phyloP scores from a whole-genome alignment of 53 echinoderm and acorn worm species.

The Holothuria leucospilota region DNA sequence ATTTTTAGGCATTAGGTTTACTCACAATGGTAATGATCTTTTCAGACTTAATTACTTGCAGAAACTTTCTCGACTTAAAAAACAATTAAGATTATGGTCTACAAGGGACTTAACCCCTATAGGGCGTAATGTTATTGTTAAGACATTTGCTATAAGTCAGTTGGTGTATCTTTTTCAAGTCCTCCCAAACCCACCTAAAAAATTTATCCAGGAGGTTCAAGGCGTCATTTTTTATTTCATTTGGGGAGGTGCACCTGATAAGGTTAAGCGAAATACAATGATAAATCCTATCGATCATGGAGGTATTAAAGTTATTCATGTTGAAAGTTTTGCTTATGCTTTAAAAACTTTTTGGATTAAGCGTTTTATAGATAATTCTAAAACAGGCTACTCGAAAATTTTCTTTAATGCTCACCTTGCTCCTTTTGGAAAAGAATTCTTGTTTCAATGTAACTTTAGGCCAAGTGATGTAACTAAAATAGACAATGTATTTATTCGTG shows the following conservation, averaged over 20 bases:
- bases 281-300: conserved; percentile 19
- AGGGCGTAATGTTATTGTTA: too few relatives aligned
- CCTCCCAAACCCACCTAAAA: too few relatives aligned
- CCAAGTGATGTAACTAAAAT: background rate
- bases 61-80: background rate
- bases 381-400: too few relatives aligned
- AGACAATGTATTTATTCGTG: background rate
- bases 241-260: background rate
- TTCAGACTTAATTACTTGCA: too few relatives aligned
- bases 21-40: conserved; percentile 17
- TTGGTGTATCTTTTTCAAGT: too few relatives aligned
- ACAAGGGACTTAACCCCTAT: too few relatives aligned
- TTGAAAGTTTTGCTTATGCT: too few relatives aligned
- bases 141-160: conserved; percentile 17
- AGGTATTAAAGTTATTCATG: background rate
- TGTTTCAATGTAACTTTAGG: conserved; percentile 1
- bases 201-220: too few relatives aligned
- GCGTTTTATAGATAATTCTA: too few relatives aligned
- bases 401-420: background rate
- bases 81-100: too few relatives aligned
- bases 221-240: too few relatives aligned
- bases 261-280: background rate
- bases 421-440: conserved; percentile 10
- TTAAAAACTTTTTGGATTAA: too few relatives aligned
- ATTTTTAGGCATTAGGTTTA: background rate